A percentile compares a stretch with the other conserved stretches of the same genome.
Conservation (phyloP, 2,797 vertebrate species). For the Alauda arvensis region DNA sequence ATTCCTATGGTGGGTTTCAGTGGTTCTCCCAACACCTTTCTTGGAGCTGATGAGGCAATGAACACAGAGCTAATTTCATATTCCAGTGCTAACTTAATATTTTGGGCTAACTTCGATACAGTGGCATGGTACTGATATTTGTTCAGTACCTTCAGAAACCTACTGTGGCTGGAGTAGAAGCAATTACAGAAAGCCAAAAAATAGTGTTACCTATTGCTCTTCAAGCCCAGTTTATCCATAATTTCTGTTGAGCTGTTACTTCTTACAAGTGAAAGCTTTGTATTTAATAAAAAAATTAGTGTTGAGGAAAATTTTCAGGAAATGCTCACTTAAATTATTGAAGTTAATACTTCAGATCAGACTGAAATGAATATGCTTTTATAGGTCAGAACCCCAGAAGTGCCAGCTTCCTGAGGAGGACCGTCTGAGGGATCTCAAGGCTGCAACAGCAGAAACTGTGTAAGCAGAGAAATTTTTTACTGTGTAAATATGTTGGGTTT, state of each 20-base stretch:
- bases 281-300: not conserved
- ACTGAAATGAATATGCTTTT: not conserved
- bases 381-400: slow-evolving; percentile 69
- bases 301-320: not conserved
- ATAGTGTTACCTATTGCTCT: not conserved
- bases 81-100: not conserved
- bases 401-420: slow-evolving; percentile 70
- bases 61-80: not conserved
- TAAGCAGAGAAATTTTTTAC: slow-evolving; percentile 65
- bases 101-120: not conserved
- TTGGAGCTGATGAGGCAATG: not conserved
- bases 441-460: slow-evolving; percentile 81
- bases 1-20: not conserved
- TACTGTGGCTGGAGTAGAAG: not conserved
- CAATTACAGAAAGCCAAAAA: not conserved
- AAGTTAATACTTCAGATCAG: not conserved
- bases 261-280: not conserved
- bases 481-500: not conserved
- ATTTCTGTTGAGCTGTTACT: not conserved
- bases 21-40: not conserved
- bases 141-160: not conserved
- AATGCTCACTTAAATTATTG: not conserved
- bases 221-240: not conserved
- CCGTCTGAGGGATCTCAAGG: slow-evolving; percentile 77
- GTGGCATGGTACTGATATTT: not conserved